phyloP scores from a whole-genome alignment of 2,888 invertebrate genomes.

The Plutella xylostella region DNA sequence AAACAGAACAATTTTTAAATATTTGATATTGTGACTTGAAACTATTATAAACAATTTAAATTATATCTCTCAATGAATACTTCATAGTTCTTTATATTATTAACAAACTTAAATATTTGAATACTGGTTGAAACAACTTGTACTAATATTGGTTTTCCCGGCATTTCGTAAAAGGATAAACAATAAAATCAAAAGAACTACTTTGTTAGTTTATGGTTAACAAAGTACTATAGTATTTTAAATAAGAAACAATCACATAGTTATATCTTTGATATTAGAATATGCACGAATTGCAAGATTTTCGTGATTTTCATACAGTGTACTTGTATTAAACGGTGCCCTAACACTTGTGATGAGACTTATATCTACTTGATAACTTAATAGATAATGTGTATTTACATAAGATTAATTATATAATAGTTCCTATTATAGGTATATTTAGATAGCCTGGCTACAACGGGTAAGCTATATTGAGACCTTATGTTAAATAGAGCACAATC shows the following conservation, averaged over 20 bases:
- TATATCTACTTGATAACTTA: background rate
- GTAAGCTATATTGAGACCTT: conserved; percentile 11
- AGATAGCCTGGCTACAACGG: conserved; percentile 25
- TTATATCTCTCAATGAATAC: conserved; percentile 3
- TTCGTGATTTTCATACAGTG: too few relatives aligned
- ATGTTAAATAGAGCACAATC: conserved; percentile 34
- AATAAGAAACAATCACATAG: too few relatives aligned
- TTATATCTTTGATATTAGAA: too few relatives aligned
- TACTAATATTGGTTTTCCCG: too few relatives aligned
- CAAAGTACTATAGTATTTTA: too few relatives aligned
- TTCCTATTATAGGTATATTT: background rate
- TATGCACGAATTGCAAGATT: too few relatives aligned
- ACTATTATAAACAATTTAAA: background rate
- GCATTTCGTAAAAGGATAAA: too few relatives aligned
- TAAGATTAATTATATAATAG: background rate
- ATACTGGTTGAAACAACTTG: background rate
- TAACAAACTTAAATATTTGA: background rate
- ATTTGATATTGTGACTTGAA: background rate
- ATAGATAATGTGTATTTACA: conserved; percentile 2
- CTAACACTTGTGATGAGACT: conserved; percentile 8
- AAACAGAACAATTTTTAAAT: background rate
- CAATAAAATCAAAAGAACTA: background rate
- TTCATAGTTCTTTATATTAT: background rate
- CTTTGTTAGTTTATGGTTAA: conserved; percentile 4
- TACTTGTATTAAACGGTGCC: background rate